Conservation (phyloP, 2,888 invertebrate species). For the Thymelicus lineola region DNA sequence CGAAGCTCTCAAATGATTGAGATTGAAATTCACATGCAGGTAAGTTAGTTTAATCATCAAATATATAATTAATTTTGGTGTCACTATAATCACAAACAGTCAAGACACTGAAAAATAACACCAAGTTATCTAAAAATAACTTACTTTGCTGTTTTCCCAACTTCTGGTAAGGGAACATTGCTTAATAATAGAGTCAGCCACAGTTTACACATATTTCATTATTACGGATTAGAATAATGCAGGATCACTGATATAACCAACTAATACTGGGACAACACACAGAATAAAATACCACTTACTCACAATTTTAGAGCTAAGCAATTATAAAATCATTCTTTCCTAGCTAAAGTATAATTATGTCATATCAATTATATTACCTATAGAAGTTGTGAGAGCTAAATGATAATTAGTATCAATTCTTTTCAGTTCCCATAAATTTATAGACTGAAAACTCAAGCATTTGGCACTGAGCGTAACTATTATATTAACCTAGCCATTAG, state of each 20-base stretch:
- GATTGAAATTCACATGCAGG: too few relatives aligned
- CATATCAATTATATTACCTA: slow-evolving; percentile 31
- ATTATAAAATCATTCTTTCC: slow-evolving; percentile 11
- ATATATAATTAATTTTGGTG: too few relatives aligned
- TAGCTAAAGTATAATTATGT: slow-evolving; percentile 9
- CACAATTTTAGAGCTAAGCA: background rate
- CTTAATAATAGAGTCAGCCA: slow-evolving; percentile 14
- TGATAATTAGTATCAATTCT: slow-evolving; percentile 24
- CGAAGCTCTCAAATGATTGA: too few relatives aligned
- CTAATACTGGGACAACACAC: slow-evolving; percentile 14
- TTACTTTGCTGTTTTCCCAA: slow-evolving; percentile 28
- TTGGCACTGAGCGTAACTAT: background rate
- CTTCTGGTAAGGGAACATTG: slow-evolving; percentile 29
- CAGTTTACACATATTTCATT: slow-evolving; percentile 26
- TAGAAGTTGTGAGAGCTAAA: slow-evolving; percentile 26
- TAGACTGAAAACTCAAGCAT: background rate
- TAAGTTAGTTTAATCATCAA: too few relatives aligned
- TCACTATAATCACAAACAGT: too few relatives aligned
- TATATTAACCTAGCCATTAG: background rate
- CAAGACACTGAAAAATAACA: background rate
- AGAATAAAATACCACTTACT: slow-evolving; percentile 7
- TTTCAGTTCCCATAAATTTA: slow-evolving; percentile 31
- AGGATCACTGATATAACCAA: slow-evolving; percentile 1
- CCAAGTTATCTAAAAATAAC: background rate
- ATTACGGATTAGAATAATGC: slow-evolving; percentile 9